These are phyloP conservation scores for Urosaurus nigricauda DNA, from an alignment of 2,797 vertebrate species.

Conservation along the genomic window DNA sequence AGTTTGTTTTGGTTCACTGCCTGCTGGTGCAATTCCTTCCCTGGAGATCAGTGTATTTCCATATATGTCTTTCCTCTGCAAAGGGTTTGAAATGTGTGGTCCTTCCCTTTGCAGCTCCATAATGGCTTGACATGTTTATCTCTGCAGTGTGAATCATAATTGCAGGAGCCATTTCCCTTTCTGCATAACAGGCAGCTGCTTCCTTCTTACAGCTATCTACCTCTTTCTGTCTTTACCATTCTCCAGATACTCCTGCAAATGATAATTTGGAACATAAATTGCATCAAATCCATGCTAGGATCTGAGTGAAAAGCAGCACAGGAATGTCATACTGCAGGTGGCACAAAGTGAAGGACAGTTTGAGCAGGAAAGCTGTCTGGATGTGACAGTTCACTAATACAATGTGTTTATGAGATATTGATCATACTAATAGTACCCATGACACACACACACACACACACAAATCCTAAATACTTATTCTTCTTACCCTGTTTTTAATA, in stretches of 20 bases:
- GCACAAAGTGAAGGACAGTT: not conserved
- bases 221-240: not conserved
- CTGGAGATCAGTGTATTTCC: not conserved
- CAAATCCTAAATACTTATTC: not conserved
- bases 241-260: not conserved
- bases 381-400: not conserved
- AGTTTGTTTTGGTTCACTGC: not conserved
- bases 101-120: conserved; percentile 9
- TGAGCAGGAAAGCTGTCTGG: not conserved
- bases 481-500: conserved; percentile 13
- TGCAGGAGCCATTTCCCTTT: conserved; percentile 36
- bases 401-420: not conserved
- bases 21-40: not conserved
- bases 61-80: not conserved
- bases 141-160: conserved; percentile 53
- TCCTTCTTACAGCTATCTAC: not conserved
- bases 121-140: conserved; percentile 10
- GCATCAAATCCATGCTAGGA: not conserved
- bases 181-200: conserved; percentile 10
- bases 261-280: not conserved
- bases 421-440: not conserved
- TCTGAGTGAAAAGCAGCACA: not conserved
- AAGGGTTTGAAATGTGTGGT: conserved; percentile 1
- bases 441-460: not conserved
- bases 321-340: not conserved